Base-by-base conservation (phyloP, 2,888 invertebrate species). In the Colostygia pectinataria region DNA sequence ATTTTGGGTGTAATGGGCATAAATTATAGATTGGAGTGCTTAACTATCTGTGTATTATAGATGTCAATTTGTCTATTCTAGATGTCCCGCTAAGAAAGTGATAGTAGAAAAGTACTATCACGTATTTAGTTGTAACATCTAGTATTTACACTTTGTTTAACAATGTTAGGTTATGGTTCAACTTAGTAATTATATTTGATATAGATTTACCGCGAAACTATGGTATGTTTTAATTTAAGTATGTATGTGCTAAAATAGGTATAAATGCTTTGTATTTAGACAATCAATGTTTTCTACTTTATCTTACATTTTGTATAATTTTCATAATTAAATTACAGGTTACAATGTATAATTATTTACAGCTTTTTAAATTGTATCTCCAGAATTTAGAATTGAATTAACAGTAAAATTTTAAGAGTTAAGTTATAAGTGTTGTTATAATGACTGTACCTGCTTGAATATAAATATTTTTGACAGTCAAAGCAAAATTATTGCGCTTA, bases 401-500 rank as follows among this genome's bases (percentile, higher is more conserved):
- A 55, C 41, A 31, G 46, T 57, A 61, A 52, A 58, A 15, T n/a
- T 37, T 13, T 62, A 64, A 51, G 57, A 73, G 71, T 76, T 80
- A 80, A 66, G 74, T 78, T 77, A 72, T 86, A 81, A 81, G 79
- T 85, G 84, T 88, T 80, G 76, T 84, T 77, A 80, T 80, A 83
- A 86, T 88, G 83, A 89, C 85, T 83, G 89, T 90, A 89, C 89
- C 89, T 90, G 89, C 88, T 89, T 80, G 75, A 77, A 72, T 77
- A 84, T 80, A 74, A 80, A 86, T 88, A 86, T 85, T 85, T n/a
- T 85, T 83, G 80, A 80, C 83, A 83, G 79, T 85, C 90, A 89
- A 90, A 90, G 90, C 90, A 90, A 89, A 90, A 84, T 90, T 83
- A 89, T 81, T 87, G 88, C 83, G 90, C 90, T 89, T 90, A 85